Conservation (phyloP, 1,140 invertebrate genomes). For the Dendrolimus punctatus region DNA sequence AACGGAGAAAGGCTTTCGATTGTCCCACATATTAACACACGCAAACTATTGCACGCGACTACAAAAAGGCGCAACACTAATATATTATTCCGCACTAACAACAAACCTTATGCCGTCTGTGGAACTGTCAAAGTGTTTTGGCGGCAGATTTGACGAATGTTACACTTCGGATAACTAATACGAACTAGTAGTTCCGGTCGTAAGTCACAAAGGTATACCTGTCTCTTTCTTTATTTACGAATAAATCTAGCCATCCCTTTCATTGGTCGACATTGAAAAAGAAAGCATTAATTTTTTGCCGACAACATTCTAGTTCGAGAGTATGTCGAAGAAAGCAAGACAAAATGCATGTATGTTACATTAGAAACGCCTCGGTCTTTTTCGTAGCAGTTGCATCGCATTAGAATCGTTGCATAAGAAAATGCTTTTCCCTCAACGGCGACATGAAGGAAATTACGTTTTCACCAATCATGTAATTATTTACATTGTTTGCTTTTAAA, state of each 20-base stretch:
- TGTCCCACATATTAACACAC: slow-evolving; percentile 67
- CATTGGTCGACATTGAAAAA: slow-evolving; percentile 61
- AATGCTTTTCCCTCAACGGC: slow-evolving; percentile 55
- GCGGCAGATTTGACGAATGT: slow-evolving; percentile 44
- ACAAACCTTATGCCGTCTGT: slow-evolving; percentile 36
- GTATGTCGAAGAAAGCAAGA: slow-evolving; percentile 70
- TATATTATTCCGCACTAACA: slow-evolving; percentile 28
- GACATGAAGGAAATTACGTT: slow-evolving; percentile 22
- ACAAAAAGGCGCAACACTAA: slow-evolving; percentile 40
- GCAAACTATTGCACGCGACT: slow-evolving; percentile 46
- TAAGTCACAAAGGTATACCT: slow-evolving; percentile 38
- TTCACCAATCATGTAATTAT: slow-evolving; percentile 16
- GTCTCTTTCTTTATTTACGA: slow-evolving; percentile 36
- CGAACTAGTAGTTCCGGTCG: slow-evolving; percentile 31
- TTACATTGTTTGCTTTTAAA: not conserved
- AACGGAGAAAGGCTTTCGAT: slow-evolving; percentile 71
- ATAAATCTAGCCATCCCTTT: slow-evolving; percentile 29
- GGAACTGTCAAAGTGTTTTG: slow-evolving; percentile 48
- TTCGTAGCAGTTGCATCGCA: slow-evolving; percentile 61
- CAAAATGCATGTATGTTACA: slow-evolving; percentile 63
- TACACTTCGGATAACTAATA: slow-evolving; percentile 32
- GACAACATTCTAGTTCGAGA: slow-evolving; percentile 55
- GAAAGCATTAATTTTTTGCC: slow-evolving; percentile 59
- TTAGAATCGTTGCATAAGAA: slow-evolving; percentile 65
- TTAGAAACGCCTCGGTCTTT: slow-evolving; percentile 52